phyloP scores from a whole-genome alignment of 2,888 invertebrate species.

The Drosophila robusta region DNA sequence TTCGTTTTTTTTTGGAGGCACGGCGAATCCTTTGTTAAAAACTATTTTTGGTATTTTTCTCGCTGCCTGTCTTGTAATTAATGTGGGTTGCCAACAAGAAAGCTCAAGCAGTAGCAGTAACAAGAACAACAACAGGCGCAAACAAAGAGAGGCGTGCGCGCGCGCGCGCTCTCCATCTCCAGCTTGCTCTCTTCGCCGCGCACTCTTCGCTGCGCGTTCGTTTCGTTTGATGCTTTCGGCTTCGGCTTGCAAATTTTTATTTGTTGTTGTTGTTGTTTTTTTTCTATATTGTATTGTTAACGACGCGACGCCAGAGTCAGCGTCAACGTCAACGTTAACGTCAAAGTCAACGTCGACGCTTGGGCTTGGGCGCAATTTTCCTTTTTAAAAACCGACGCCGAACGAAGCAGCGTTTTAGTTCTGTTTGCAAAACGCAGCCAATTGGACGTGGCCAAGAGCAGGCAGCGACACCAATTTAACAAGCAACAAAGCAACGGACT shows the following conservation, averaged over 20 bases:
- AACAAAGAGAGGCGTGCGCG: constrained; percentile 1
- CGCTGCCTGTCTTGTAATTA: constrained; percentile 20
- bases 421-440: constrained; percentile 81
- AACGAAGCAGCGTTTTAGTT: constrained; percentile 78
- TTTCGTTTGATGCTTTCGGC: constrained; percentile 8
- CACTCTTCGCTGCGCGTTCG: constrained; percentile 18
- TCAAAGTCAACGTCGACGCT: constrained; percentile 41
- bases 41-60: constrained; percentile 39
- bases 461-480: constrained; percentile 1
- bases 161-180: background rate
- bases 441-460: constrained; percentile 68
- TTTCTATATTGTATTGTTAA: constrained; percentile 23
- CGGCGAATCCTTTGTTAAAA: constrained; percentile 44
- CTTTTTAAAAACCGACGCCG: constrained; percentile 66
- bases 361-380: constrained; percentile 66
- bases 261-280: constrained; percentile 7
- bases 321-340: constrained; percentile 28
- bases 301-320: background rate
- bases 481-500: constrained; percentile 3
- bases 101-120: background rate
- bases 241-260: constrained; percentile 31
- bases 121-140: constrained; percentile 5
- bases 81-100: background rate
- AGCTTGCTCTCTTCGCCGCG: constrained; percentile 4
- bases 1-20: constrained; percentile 10